Base-by-base conservation (phyloP, 2,797 vertebrate genomes). In the Esox masquinongy region DNA sequence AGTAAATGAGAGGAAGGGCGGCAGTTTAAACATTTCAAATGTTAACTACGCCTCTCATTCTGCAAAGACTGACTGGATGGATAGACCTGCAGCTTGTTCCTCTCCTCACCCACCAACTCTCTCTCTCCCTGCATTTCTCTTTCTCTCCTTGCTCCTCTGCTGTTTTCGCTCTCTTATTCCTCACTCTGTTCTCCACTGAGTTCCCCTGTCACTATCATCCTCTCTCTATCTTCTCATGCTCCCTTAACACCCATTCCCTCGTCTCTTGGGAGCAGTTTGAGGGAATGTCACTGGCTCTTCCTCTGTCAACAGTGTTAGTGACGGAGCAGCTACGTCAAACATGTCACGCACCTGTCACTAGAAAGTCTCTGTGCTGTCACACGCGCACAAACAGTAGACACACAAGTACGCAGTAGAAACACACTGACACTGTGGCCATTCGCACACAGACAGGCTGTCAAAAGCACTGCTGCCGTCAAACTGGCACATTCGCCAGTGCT, bases 401-500 rank as follows among this genome's bases (percentile, higher is more conserved):
- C 56, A 59, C 56, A 24, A 11, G 43, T 14, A 47, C 12, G 43
- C 22, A 12, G 11, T 24, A 24, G 56, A 24, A n/a, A 61, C 56
- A 24, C 56, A 61, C 22, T 9, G 2, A n/a, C n/a, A 19, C 19
- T 22, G 53, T 11, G 19, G 7, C 2, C 7, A 2, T 61, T 22
- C n/a, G 56, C 56, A 61, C 56, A 61, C 6, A 14, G 11, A 61
- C 9, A 26, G 56, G 56, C 56, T 61, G 56, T 61, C 56, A 59
- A 59, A 19, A 59, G 19, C n/a, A 24, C 56, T 59, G 1, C 3
- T 59, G 56, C 22, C 22, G 56, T 59, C 56, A 63, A 70, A 77
- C 53, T n/a, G 17, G 0, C 3, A 12, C 5, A 53, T 1, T 64
- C 31, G 56, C n/a, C 24, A 11, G 87, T 87, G 53, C 4, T 36